Evolutionary conservation across 2,113 vertebrate species (phyloP).

Genomic region (Chunga burmeisteri): DNA sequence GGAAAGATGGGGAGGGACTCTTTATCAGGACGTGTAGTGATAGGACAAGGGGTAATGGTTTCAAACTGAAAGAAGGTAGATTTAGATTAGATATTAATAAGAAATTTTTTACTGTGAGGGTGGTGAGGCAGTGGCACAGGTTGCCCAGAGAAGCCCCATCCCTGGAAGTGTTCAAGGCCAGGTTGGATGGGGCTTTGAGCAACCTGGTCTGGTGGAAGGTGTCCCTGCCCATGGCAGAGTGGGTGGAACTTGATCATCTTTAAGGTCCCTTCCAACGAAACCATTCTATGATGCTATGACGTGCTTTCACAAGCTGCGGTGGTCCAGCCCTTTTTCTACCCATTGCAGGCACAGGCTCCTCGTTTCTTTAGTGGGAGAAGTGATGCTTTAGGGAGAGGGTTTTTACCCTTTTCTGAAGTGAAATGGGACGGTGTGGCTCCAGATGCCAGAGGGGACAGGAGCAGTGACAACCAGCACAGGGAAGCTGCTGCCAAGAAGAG

Average conservation of each 20-base stretch:
- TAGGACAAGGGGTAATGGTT: accelerated
- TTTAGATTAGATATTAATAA: accelerated
- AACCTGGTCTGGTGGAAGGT: accelerated
- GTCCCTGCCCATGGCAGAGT: background rate
- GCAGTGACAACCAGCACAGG: background rate
- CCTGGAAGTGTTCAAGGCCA: background rate
- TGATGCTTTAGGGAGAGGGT: background rate
- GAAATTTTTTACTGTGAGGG: background rate
- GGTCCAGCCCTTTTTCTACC: background rate
- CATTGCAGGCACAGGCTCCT: background rate
- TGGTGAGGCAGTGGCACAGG: background rate
- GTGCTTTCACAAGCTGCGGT: background rate
- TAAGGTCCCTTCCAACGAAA: background rate
- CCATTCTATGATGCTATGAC: background rate
- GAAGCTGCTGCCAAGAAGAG: background rate
- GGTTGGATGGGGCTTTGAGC: accelerated
- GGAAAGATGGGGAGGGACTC: background rate
- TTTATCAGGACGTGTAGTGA: background rate
- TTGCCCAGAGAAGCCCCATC: background rate
- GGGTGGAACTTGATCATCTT: accelerated
- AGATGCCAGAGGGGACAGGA: background rate
- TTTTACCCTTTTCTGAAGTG: background rate
- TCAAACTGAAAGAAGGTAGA: background rate
- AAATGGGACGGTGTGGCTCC: accelerated
- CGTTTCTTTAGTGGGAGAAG: accelerated